These are phyloP conservation scores for Scaptomyza hsui DNA, from an alignment of 1,140 invertebrate species.

Conservation along the genomic window DNA sequence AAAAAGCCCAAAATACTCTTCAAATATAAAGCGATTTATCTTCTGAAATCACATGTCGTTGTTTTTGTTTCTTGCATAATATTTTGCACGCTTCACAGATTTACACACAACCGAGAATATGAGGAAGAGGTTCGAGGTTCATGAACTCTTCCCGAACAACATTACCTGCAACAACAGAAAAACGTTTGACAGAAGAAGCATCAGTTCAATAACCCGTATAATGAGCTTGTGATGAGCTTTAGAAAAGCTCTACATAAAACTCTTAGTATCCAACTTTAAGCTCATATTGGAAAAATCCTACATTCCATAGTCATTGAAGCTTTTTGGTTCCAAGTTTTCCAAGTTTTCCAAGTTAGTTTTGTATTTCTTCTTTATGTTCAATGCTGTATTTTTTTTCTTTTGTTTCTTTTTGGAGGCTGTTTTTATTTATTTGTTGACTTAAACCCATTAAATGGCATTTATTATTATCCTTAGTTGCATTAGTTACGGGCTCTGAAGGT, in stretches of 20 bases:
- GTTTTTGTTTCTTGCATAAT: slow-evolving; percentile 64
- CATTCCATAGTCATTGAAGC: too few relatives aligned
- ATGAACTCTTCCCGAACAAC: slow-evolving; percentile 39
- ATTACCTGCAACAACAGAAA: slow-evolving; percentile 21
- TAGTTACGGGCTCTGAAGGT: slow-evolving; percentile 46
- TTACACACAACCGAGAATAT: slow-evolving; percentile 19
- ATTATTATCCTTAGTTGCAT: slow-evolving; percentile 51
- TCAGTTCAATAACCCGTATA: slow-evolving; percentile 45
- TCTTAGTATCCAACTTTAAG: too few relatives aligned
- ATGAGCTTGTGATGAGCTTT: slow-evolving; percentile 46
- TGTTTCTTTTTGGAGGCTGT: slow-evolving; percentile 10
- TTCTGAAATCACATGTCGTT: slow-evolving; percentile 45
- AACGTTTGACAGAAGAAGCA: slow-evolving; percentile 39
- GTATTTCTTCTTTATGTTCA: too few relatives aligned
- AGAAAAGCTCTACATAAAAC: too few relatives aligned
- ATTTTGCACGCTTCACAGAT: slow-evolving; percentile 70
- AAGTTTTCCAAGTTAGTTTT: neutral
- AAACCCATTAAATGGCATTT: slow-evolving; percentile 47
- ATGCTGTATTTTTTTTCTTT: neutral
- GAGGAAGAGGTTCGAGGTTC: slow-evolving; percentile 3
- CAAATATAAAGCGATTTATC: slow-evolving; percentile 27
- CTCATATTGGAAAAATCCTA: too few relatives aligned
- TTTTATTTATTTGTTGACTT: slow-evolving; percentile 5
- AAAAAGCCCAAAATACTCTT: slow-evolving; percentile 8
- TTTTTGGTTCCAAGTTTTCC: too few relatives aligned